These are phyloP conservation scores for Drosophila sordidula DNA, from an alignment of 2,888 invertebrate genomes.

Conservation along the genomic window DNA sequence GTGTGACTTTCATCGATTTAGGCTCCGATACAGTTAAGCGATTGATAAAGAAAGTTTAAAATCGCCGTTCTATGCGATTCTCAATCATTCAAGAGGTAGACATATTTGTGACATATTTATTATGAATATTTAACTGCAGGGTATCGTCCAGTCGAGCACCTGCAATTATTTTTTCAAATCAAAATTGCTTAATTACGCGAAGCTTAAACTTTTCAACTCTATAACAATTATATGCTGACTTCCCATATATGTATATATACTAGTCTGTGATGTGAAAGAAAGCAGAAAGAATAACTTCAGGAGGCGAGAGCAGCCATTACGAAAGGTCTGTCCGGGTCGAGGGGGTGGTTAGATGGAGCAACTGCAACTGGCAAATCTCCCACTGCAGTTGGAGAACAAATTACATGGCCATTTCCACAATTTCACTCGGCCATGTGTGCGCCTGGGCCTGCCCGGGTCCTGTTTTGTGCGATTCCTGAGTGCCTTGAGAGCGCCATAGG, in stretches of 20 bases:
- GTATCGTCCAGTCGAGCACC: neutral
- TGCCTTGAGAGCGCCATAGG: slow-evolving; percentile 52
- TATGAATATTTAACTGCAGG: neutral
- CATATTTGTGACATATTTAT: no score
- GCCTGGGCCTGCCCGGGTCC: slow-evolving; percentile 5
- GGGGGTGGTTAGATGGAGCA: neutral
- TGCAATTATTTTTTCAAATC: neutral
- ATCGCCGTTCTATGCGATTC: neutral
- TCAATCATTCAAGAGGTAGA: neutral
- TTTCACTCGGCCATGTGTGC: slow-evolving; percentile 26
- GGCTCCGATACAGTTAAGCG: no score
- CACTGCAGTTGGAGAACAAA: slow-evolving; percentile 61
- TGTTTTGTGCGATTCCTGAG: slow-evolving; percentile 43
- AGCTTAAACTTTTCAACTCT: slow-evolving; percentile 2
- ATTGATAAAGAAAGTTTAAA: neutral
- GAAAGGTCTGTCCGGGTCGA: neutral
- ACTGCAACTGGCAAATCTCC: slow-evolving; percentile 12
- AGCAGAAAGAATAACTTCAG: slow-evolving; percentile 24
- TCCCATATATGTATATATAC: slow-evolving; percentile 22
- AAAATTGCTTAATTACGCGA: slow-evolving; percentile 16
- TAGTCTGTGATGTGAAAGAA: slow-evolving; percentile 34
- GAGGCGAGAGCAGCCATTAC: neutral
- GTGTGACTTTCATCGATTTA: neutral
- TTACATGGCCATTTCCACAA: slow-evolving; percentile 77
- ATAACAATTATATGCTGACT: slow-evolving; percentile 8